A percentile compares a stretch with the other conserved stretches of the same genome.
Evolutionary conservation across 2,113 vertebrate genomes (phyloP).

Genomic region (Neofelis nebulosa): DNA sequence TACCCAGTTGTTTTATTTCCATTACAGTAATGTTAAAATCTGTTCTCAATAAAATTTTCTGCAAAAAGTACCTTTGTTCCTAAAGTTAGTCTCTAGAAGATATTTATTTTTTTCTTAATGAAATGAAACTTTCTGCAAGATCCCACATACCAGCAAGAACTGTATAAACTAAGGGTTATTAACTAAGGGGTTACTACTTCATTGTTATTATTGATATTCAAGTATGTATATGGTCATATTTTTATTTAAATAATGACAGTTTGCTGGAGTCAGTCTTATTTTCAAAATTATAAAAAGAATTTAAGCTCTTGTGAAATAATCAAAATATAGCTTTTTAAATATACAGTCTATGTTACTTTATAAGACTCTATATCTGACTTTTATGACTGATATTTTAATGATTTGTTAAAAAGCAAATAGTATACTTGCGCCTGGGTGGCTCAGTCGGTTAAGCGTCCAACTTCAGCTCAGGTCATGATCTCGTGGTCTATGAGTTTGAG

Average conservation of each 20-base stretch:
- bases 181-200: background rate
- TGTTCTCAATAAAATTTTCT: conserved; percentile 20
- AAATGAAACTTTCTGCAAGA: background rate
- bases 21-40: background rate
- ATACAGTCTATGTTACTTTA: background rate
- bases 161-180: background rate
- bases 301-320: conserved; percentile 35
- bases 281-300: background rate
- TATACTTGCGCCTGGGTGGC: background rate
- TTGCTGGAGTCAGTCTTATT: background rate
- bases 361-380: background rate
- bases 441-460: too few species aligned
- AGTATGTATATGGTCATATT: background rate
- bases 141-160: background rate
- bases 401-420: background rate
- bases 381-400: background rate
- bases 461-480: too few species aligned
- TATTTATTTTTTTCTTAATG: background rate
- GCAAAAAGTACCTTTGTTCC: background rate
- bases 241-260: background rate
- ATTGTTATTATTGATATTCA: background rate
- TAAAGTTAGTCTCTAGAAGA: background rate
- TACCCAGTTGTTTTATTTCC: background rate
- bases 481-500: too few species aligned
- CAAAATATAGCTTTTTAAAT: background rate